Percentiles rank a stretch among this genome's conserved stretches.
These are phyloP conservation scores for Troides oblongomaculatus DNA, from an alignment of 2,888 invertebrate genomes.

Conservation along the genomic window DNA sequence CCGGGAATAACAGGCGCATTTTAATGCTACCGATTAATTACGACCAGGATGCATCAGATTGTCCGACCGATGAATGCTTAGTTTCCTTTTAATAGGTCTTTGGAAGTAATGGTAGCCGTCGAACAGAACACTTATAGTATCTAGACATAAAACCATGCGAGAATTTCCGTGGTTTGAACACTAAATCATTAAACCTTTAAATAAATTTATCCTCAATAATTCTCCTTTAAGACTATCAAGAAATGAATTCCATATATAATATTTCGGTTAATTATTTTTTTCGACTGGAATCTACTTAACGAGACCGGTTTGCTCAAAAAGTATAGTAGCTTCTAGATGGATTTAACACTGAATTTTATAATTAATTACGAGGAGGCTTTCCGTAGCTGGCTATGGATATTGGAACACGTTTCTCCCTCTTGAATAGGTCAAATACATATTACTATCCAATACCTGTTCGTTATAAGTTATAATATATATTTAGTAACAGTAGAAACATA, in stretches of 20 bases:
- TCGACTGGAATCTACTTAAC: background rate
- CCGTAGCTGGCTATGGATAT: background rate
- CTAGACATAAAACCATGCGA: background rate
- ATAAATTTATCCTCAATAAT: background rate
- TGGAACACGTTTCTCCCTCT: background rate
- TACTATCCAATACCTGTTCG: background rate
- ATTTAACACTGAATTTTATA: conserved; percentile 8
- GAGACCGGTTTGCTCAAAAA: conserved; percentile 17
- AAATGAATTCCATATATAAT: background rate
- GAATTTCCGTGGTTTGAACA: background rate
- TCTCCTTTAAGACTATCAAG: background rate
- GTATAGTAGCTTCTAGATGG: conserved; percentile 3
- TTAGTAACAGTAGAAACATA: background rate
- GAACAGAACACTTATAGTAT: background rate
- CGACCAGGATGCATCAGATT: conserved; percentile 23
- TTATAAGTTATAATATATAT: background rate
- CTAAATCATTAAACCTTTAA: background rate
- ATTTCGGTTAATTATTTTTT: background rate
- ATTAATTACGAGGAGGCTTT: conserved; percentile 8
- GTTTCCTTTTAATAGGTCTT: background rate
- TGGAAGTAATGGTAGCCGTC: background rate
- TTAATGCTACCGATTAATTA: conserved; percentile 43
- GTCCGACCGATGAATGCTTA: background rate
- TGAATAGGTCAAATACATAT: background rate
- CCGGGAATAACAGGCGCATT: conserved; percentile 57